Percentiles rank a stretch among this genome's conserved stretches.
phyloP scores from a whole-genome alignment of 2,113 vertebrate genomes.

The Dicrurus megarhynchus region DNA sequence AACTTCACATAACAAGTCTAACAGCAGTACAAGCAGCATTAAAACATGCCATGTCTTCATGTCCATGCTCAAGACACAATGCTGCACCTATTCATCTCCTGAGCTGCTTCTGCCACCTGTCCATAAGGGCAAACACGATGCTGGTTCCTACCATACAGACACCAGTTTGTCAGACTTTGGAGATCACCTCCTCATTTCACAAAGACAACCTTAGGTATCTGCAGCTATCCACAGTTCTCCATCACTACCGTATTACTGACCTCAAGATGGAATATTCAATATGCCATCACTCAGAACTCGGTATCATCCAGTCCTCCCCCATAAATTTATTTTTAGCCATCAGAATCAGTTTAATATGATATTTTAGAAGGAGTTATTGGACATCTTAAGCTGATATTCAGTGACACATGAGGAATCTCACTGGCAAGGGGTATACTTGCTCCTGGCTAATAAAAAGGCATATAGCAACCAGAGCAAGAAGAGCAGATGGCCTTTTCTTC shows the following conservation, averaged over 20 bases:
- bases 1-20: not conserved
- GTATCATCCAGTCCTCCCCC: not conserved
- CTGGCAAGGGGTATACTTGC: not conserved
- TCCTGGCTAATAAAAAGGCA: not conserved
- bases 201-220: not conserved
- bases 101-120: not conserved
- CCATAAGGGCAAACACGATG: not conserved
- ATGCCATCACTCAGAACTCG: not conserved
- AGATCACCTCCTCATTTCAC: not conserved
- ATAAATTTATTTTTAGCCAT: conserved; percentile 32
- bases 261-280: not conserved
- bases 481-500: not conserved
- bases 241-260: not conserved
- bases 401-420: not conserved
- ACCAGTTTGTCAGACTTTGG: not conserved
- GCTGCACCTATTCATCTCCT: not conserved
- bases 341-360: conserved; percentile 18
- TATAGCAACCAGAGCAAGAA: not conserved
- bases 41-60: not conserved
- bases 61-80: not conserved
- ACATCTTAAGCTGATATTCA: not conserved
- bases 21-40: not conserved
- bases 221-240: not conserved
- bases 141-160: not conserved
- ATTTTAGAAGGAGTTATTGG: conserved; percentile 1